Evolutionary conservation across 2,888 invertebrate species (phyloP).

Genomic region (Marronus borbonicus): DNA sequence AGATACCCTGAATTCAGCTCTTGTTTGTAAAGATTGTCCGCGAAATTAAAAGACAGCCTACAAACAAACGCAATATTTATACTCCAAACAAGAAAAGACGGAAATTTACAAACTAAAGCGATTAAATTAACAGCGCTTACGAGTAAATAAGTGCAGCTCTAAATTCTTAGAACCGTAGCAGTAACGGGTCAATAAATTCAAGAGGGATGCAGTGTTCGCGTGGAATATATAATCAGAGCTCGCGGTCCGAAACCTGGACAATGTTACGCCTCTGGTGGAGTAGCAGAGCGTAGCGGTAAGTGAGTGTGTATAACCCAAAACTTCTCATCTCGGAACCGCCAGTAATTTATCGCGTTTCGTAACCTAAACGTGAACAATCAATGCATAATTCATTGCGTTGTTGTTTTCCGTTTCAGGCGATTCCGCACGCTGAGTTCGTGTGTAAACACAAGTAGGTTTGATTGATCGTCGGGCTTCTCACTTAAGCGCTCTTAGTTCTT

Average conservation of each 20-base stretch:
- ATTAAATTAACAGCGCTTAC: no score
- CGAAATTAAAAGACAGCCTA: no score
- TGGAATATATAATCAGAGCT: slow-evolving; percentile 9
- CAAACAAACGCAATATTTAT: no score
- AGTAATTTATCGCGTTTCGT: slow-evolving; percentile 50
- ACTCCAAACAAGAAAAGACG: no score
- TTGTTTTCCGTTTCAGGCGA: slow-evolving; percentile 32
- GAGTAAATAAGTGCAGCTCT: no score
- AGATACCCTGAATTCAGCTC: no score
- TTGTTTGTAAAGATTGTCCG: no score
- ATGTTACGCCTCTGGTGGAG: background rate
- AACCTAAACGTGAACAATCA: slow-evolving; percentile 48
- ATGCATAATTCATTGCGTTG: slow-evolving; percentile 48
- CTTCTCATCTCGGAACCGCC: slow-evolving; percentile 24
- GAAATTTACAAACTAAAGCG: no score
- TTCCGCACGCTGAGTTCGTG: slow-evolving; percentile 42
- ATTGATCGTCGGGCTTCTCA: slow-evolving; percentile 17
- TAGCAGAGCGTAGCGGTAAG: background rate
- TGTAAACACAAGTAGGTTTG: slow-evolving; percentile 40
- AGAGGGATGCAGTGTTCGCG: background rate
- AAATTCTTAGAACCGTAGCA: background rate
- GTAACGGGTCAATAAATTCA: background rate
- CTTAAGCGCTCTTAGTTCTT: slow-evolving; percentile 19
- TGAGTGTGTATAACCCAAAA: background rate
- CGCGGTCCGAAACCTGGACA: background rate